These are phyloP conservation scores for Accipiter cooperii DNA, from an alignment of 2,113 vertebrate species.

Conservation along the genomic window DNA sequence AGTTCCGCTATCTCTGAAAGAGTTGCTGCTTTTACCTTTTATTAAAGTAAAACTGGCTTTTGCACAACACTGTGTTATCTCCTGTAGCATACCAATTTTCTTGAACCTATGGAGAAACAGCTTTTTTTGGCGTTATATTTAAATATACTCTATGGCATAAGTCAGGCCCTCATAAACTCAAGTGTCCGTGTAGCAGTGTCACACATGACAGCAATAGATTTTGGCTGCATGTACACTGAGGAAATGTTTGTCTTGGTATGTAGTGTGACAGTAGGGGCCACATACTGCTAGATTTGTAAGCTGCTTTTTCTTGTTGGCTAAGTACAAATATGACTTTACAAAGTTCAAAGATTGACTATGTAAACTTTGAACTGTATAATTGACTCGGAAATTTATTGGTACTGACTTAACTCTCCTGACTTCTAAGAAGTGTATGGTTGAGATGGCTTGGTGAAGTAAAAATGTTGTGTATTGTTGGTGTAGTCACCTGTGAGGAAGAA, in stretches of 20 bases:
- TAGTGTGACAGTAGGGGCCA: not conserved
- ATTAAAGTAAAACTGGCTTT: not conserved
- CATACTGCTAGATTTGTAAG: rapidly evolving
- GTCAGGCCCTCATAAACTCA: not conserved
- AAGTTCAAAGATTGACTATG: not conserved
- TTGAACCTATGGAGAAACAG: not conserved
- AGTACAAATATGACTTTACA: not conserved
- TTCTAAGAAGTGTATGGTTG: rapidly evolving
- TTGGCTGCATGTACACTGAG: not conserved
- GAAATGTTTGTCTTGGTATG: not conserved
- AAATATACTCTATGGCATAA: not conserved
- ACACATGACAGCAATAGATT: not conserved
- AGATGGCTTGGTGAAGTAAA: not conserved
- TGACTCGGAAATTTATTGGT: not conserved
- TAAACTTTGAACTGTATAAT: not conserved
- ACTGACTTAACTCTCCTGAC: not conserved
- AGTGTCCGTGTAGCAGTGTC: not conserved
- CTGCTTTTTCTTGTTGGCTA: not conserved
- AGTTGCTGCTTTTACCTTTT: not conserved
- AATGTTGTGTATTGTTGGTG: not conserved
- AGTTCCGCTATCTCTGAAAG: not conserved
- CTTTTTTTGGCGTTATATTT: not conserved
- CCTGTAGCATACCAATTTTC: not conserved
- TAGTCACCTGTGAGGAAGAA: not conserved
- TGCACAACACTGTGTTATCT: not conserved